Conservation (phyloP, 2,888 invertebrate species). For the Polyommatus iphigenia region DNA sequence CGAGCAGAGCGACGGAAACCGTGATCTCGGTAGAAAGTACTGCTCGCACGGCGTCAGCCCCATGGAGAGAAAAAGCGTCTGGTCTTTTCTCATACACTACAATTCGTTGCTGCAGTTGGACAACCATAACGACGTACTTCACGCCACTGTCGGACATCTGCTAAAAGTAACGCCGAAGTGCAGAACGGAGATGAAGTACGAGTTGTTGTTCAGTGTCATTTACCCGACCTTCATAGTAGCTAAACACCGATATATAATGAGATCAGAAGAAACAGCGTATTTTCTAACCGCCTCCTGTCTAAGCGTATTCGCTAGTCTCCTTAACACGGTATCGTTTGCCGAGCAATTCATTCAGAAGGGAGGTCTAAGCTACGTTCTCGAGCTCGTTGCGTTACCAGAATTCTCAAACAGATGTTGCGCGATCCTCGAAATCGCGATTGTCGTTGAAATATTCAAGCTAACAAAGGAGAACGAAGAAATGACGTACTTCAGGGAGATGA, state of each 20-base stretch:
- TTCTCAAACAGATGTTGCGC: constrained; percentile 82
- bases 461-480: constrained; percentile 59
- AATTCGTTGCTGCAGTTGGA: constrained; percentile 77
- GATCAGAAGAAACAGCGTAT: constrained; percentile 71
- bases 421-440: constrained; percentile 81
- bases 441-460: constrained; percentile 79
- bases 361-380: constrained; percentile 78
- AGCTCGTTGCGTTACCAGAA: constrained; percentile 73
- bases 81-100: constrained; percentile 81
- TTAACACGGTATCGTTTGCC: constrained; percentile 78
- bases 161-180: constrained; percentile 80
- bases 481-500: constrained; percentile 60
- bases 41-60: constrained; percentile 59
- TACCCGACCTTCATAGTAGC: constrained; percentile 81
- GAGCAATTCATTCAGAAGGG: constrained; percentile 80
- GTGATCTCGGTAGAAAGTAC: constrained; percentile 51
- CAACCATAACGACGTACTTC: constrained; percentile 76
- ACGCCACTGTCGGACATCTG: constrained; percentile 79
- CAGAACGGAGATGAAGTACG: constrained; percentile 76
- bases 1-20: constrained; percentile 57
- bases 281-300: constrained; percentile 81
- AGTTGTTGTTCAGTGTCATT: constrained; percentile 80
- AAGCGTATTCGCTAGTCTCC: constrained; percentile 79
- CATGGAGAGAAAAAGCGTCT: constrained; percentile 64
- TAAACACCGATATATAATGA: constrained; percentile 71